Conservation (phyloP, 2,113 vertebrate species). For the Turdus rufiventris region DNA sequence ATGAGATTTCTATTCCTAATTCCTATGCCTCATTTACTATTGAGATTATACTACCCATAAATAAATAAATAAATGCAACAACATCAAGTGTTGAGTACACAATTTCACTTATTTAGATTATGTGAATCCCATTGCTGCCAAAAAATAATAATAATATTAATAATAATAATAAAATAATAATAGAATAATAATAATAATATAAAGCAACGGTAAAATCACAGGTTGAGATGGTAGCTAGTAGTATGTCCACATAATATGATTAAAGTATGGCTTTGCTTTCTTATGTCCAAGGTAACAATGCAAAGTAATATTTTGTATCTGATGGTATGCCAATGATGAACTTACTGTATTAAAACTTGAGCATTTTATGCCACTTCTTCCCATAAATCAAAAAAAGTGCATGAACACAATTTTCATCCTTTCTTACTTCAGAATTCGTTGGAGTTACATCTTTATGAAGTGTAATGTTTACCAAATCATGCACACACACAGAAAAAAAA, state of each 20-base stretch:
- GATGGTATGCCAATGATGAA: neutral
- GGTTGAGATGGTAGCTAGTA: conserved; percentile 43
- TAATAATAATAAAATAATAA: neutral
- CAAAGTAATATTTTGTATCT: neutral
- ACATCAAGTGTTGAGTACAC: conserved; percentile 43
- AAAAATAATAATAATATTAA: conserved; percentile 27
- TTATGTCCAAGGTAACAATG: conserved; percentile 41
- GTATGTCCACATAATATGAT: conserved; percentile 21
- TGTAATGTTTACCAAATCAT: conserved; percentile 31
- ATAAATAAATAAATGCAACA: conserved; percentile 59
- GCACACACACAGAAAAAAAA: neutral
- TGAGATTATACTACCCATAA: conserved; percentile 36
- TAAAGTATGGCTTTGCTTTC: conserved; percentile 54
- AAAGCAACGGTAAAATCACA: conserved; percentile 49
- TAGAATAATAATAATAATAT: conserved; percentile 22
- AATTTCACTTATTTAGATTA: conserved; percentile 62
- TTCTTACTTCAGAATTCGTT: conserved; percentile 21
- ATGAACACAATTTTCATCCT: conserved; percentile 28
- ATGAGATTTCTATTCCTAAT: conserved; percentile 43
- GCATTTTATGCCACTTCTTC: conserved; percentile 40
- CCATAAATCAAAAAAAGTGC: conserved; percentile 44
- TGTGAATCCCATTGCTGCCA: conserved; percentile 62
- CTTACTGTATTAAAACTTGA: neutral
- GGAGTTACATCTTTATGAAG: conserved; percentile 36
- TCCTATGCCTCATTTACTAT: conserved; percentile 53